phyloP scores from a whole-genome alignment of 2,888 invertebrate species.

The Leptopilina syphax region DNA sequence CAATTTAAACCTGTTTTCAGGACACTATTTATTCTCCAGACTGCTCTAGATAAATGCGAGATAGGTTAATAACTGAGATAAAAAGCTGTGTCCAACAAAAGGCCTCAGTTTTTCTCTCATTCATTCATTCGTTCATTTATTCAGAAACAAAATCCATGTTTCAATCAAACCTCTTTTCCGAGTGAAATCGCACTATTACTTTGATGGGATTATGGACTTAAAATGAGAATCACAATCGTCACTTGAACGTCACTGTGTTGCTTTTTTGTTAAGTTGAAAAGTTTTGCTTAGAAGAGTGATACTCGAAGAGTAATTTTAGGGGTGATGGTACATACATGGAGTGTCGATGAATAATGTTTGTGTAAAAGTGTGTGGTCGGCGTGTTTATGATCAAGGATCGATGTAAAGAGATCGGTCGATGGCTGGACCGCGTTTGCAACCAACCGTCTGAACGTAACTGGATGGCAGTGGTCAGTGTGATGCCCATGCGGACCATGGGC shows the following conservation, averaged over 20 bases:
- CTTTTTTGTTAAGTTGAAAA: background rate
- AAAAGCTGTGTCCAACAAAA: background rate
- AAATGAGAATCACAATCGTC: slow-evolving; percentile 5
- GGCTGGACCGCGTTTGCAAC: slow-evolving; percentile 66
- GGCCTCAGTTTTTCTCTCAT: too few species aligned
- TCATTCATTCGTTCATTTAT: too few species aligned
- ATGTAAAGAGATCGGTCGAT: slow-evolving; percentile 51
- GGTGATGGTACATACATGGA: background rate
- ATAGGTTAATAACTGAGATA: slow-evolving; percentile 13
- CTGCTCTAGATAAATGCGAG: slow-evolving; percentile 28
- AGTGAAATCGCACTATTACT: slow-evolving; percentile 12
- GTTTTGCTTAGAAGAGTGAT: background rate
- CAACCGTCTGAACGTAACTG: slow-evolving; percentile 62
- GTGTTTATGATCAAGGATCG: slow-evolving; percentile 44
- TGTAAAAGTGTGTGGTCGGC: slow-evolving; percentile 12
- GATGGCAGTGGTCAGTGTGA: slow-evolving; percentile 55
- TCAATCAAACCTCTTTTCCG: slow-evolving; percentile 17
- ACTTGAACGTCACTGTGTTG: slow-evolving; percentile 17
- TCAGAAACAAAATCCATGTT: background rate
- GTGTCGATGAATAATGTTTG: background rate
- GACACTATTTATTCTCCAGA: background rate
- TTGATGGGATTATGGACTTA: background rate
- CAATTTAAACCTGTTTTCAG: slow-evolving; percentile 38
- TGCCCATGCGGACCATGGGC: slow-evolving; percentile 56
- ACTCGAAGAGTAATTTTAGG: background rate